These are phyloP conservation scores for Elachura formosa DNA, from an alignment of 2,113 vertebrate genomes.

Conservation along the genomic window DNA sequence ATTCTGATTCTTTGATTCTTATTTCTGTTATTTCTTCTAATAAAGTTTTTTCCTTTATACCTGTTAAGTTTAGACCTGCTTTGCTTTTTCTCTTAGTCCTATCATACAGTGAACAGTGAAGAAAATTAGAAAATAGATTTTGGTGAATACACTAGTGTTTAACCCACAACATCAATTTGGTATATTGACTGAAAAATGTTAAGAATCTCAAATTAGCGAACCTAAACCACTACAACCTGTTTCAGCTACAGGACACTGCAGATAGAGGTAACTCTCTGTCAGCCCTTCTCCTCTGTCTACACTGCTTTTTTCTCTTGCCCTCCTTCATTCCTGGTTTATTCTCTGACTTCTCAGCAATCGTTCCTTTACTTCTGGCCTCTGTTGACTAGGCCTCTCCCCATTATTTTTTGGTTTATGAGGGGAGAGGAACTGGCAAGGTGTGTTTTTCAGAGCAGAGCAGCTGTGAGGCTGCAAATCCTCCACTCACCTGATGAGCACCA, in stretches of 20 bases:
- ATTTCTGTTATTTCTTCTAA: too few relatives aligned
- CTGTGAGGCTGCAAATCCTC: neutral
- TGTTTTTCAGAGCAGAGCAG: neutral
- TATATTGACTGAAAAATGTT: too few relatives aligned
- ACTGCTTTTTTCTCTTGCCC: neutral
- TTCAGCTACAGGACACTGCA: neutral
- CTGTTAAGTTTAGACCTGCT: too few relatives aligned
- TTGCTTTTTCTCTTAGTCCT: too few relatives aligned
- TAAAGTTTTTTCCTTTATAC: too few relatives aligned
- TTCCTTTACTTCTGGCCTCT: neutral
- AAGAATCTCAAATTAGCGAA: too few relatives aligned
- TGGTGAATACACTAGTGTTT: too few relatives aligned
- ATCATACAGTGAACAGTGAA: too few relatives aligned
- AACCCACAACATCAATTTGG: too few relatives aligned
- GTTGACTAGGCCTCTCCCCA: neutral
- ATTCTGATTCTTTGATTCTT: too few relatives aligned
- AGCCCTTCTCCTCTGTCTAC: neutral
- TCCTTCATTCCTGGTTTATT: neutral
- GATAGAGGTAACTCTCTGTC: neutral
- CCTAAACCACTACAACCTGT: too few relatives aligned
- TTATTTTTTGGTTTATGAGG: neutral
- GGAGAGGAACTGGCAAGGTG: neutral
- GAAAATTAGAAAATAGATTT: too few relatives aligned
- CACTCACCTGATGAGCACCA: neutral
- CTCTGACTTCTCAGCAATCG: neutral